phyloP scores from a whole-genome alignment of 2,113 vertebrate genomes.

The Austrofundulus limnaeus region DNA sequence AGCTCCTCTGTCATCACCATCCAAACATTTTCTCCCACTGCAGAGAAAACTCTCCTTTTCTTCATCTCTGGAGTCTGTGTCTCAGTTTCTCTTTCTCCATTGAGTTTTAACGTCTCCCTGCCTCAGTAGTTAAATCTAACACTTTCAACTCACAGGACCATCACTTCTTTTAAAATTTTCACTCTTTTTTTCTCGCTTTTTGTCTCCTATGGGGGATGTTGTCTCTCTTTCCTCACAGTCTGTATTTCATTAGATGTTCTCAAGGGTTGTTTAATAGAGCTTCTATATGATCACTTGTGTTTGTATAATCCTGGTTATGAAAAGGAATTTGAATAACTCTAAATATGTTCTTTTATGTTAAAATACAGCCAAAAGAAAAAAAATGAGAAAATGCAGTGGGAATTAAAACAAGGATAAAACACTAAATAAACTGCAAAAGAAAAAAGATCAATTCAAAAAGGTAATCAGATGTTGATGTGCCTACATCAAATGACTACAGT shows the following conservation, averaged over 20 bases:
- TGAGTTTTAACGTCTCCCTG: conserved; percentile 11
- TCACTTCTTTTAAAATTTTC: conserved; percentile 54
- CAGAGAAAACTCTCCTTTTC: conserved; percentile 46
- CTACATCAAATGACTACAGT: too few relatives aligned
- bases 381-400: not conserved
- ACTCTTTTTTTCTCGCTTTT: conserved; percentile 29
- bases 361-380: not conserved
- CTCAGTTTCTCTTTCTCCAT: conserved; percentile 21
- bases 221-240: not conserved
- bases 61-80: conserved; percentile 39
- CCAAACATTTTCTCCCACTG: conserved; percentile 58
- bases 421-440: too few relatives aligned
- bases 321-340: not conserved
- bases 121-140: conserved; percentile 51
- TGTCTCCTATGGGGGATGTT: conserved; percentile 33
- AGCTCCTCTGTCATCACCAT: conserved; percentile 57
- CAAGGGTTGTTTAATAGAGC: conserved; percentile 5
- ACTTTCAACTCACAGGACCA: conserved; percentile 56
- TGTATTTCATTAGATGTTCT: conserved; percentile 21
- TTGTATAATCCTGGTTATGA: conserved; percentile 6
- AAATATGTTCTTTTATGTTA: not conserved
- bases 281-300: not conserved
- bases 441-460: too few relatives aligned
- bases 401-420: too few relatives aligned
- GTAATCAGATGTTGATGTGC: too few relatives aligned